Evolutionary conservation across 2,113 vertebrate genomes (phyloP), one percentile per base, ranked within the genome.

Genomic region (Oryzias javanicus): DNA sequence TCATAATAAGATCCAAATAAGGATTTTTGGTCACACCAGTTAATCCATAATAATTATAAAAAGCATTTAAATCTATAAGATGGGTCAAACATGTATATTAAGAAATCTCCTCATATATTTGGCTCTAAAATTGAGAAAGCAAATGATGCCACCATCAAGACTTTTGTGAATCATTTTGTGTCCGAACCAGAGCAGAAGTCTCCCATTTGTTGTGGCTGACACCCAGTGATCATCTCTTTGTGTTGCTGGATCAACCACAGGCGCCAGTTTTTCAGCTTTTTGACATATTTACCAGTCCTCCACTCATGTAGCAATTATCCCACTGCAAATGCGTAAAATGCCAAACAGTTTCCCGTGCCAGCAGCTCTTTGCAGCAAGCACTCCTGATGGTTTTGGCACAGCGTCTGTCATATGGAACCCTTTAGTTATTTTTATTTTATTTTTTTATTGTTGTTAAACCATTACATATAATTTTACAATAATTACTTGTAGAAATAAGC

Each of bases 231-330:
- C 70, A 61, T 62, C 55, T 55, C 55, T 59, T 3, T 50, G 17
- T 68, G 25, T 52, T 61, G 17, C 48, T 65, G 55, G 48, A 72
- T 48, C 48, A 24, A 40, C n/a, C 35, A 44, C 42, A 78, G 58
- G 74, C 41, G 57, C 14, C 3, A 1, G 40, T 18, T 48, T 62
- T 59, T 68, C 25, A 56, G 1, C 62, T 60, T 64, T 24, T 42
- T 25, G 35, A 35, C 35, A 60, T 60, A 66, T 51, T 67, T 59
- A 69, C 42, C 25, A 49, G 54, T 19, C 65, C 53, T 48, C 14
- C 48, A 73, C 55, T 60, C 76, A 75, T 56, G 57, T 42, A 60
- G 45, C 60, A 67, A 72, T 72, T 72, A 78, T 69, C 42, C 27
- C 40, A 51, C 51, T 72, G n/a, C 2, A 14, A 65, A 60, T 3